Conservation (phyloP, 2,888 invertebrate species). For the Athalia circularis region DNA sequence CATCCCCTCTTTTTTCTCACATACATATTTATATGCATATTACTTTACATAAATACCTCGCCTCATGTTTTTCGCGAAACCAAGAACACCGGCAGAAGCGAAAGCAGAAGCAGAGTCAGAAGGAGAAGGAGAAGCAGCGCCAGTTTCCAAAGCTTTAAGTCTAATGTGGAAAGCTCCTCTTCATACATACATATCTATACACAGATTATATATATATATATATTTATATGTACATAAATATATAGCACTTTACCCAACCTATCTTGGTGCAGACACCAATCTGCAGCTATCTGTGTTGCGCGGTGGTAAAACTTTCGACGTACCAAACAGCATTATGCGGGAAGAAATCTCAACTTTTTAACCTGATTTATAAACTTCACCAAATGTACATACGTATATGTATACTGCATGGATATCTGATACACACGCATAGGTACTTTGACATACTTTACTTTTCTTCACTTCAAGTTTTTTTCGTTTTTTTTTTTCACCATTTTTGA, state of each 20-base stretch:
- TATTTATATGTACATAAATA: conserved; percentile 43
- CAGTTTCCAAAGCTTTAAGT: background rate
- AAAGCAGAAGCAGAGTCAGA: too few species aligned
- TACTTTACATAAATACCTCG: conserved; percentile 46
- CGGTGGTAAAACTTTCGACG: conserved; percentile 2
- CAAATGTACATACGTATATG: background rate
- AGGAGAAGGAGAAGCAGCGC: too few species aligned
- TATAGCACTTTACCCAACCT: background rate
- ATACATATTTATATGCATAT: conserved; percentile 40
- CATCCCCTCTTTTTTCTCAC: background rate
- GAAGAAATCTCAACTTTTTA: conserved; percentile 7
- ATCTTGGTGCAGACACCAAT: too few species aligned
- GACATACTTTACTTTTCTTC: background rate
- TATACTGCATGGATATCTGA: background rate
- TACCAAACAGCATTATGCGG: conserved; percentile 6
- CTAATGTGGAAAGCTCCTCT: conserved; percentile 19
- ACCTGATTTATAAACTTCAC: conserved; percentile 2
- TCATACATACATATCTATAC: background rate
- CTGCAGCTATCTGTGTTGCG: too few species aligned
- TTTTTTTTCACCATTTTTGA: background rate
- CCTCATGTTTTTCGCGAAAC: conserved; percentile 10
- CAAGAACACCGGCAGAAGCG: too few species aligned
- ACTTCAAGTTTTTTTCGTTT: background rate
- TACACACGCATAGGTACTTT: too few species aligned
- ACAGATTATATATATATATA: conserved; percentile 22